Evolutionary conservation across 1,140 invertebrate genomes (phyloP).

Genomic region (Ostrea denselamellosa): DNA sequence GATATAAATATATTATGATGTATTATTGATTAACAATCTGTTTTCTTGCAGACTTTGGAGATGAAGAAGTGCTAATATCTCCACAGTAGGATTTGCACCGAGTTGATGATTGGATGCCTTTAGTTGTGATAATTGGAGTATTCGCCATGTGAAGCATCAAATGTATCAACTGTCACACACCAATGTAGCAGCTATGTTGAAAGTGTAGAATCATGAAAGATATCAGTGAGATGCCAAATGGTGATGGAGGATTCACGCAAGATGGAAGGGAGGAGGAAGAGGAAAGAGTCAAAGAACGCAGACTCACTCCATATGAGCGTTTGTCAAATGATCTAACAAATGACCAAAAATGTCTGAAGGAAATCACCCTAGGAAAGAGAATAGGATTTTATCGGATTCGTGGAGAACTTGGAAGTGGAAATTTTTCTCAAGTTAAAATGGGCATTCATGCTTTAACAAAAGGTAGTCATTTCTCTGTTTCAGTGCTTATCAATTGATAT

Average conservation of each 20-base stretch:
- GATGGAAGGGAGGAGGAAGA: background rate
- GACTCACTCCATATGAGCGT: conserved; percentile 69
- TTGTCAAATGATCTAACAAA: conserved; percentile 71
- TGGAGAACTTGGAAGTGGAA: conserved; percentile 89
- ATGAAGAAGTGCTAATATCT: conserved; percentile 29
- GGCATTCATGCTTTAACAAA: conserved; percentile 90
- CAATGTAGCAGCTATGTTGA: background rate
- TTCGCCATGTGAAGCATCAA: background rate
- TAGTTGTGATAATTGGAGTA: background rate
- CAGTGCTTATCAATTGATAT: background rate
- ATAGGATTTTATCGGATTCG: conserved; percentile 86
- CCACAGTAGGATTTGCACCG: background rate
- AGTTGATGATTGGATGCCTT: background rate
- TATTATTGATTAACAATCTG: background rate
- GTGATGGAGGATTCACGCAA: conserved; percentile 39
- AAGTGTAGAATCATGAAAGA: conserved; percentile 43
- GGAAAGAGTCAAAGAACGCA: conserved; percentile 37
- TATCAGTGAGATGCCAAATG: conserved; percentile 47
- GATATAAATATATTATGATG: background rate
- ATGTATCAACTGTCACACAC: background rate
- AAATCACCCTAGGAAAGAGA: conserved; percentile 83
- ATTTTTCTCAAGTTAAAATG: conserved; percentile 94
- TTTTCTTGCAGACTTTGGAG: background rate
- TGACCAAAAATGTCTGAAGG: conserved; percentile 82
- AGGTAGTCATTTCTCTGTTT: conserved; percentile 81